A percentile compares a stretch with the other conserved stretches of the same genome.
Conservation (phyloP, 53 echinoderm and acorn worm species). For the Echinometra lucunter region DNA sequence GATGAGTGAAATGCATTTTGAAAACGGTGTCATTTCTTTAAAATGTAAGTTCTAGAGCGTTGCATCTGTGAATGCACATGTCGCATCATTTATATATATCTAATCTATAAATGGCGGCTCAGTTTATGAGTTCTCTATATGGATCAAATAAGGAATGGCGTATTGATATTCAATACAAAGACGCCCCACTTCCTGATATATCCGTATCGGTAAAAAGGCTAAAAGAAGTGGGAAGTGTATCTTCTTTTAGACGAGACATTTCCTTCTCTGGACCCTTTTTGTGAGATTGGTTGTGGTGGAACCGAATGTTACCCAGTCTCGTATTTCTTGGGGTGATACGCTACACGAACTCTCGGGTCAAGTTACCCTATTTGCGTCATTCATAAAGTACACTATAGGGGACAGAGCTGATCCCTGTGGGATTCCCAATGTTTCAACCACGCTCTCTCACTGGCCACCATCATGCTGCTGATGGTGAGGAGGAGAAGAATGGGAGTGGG, state of each 20-base stretch:
- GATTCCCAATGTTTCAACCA: background rate
- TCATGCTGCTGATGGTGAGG: background rate
- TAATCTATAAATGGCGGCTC: no score
- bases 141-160: background rate
- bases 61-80: no score
- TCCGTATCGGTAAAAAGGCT: background rate
- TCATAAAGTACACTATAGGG: conserved; percentile 1
- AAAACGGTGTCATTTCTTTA: no score
- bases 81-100: no score
- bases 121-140: no score
- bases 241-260: background rate
- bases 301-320: background rate
- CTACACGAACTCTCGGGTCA: background rate
- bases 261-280: background rate
- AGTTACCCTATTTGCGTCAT: conserved; percentile 17
- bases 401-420: background rate
- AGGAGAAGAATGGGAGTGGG: background rate
- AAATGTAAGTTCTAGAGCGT: no score
- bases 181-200: background rate
- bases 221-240: background rate
- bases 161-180: background rate
- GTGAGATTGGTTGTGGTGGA: conserved; percentile 4
- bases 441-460: background rate
- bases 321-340: conserved; percentile 34
- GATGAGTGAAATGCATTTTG: no score